A percentile compares a stretch with the other conserved stretches of the same genome.
phyloP scores from a whole-genome alignment of 2,113 vertebrate genomes.

The Oriolus oriolus region DNA sequence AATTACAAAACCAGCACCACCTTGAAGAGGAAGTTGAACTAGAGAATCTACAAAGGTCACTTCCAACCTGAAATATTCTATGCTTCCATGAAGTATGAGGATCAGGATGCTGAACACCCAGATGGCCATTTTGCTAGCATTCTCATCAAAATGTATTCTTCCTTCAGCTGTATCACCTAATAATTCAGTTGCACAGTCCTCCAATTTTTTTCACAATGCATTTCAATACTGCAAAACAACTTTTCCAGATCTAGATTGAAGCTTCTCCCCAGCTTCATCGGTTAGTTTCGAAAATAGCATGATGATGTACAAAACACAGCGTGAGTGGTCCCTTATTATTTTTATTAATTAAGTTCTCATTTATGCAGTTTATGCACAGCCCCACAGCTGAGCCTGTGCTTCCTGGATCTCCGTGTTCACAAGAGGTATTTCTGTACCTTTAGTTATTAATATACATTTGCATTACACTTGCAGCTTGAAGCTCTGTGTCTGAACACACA shows the following conservation, averaged over 20 bases:
- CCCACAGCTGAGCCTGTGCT: not conserved
- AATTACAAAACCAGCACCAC: not conserved
- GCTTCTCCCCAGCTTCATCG: not conserved
- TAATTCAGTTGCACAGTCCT: not conserved
- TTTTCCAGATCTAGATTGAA: not conserved
- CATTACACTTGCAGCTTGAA: not conserved
- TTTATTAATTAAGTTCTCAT: not conserved
- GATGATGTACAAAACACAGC: not conserved
- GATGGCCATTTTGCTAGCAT: not conserved
- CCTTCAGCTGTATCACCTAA: not conserved
- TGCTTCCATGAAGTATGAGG: not conserved
- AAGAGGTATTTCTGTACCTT: not conserved
- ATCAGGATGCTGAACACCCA: not conserved
- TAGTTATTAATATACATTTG: not conserved
- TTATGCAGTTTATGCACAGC: not conserved
- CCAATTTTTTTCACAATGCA: not conserved
- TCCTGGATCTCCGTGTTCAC: not conserved
- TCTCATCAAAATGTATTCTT: not conserved
- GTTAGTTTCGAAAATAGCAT: not conserved
- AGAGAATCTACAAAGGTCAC: not conserved
- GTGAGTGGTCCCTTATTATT: not conserved
- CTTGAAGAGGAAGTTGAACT: not conserved
- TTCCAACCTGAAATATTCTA: not conserved
- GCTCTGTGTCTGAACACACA: not conserved
- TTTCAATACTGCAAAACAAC: not conserved